phyloP scores from a whole-genome alignment of 2,888 invertebrate species.

The Ectemnius lituratus region DNA sequence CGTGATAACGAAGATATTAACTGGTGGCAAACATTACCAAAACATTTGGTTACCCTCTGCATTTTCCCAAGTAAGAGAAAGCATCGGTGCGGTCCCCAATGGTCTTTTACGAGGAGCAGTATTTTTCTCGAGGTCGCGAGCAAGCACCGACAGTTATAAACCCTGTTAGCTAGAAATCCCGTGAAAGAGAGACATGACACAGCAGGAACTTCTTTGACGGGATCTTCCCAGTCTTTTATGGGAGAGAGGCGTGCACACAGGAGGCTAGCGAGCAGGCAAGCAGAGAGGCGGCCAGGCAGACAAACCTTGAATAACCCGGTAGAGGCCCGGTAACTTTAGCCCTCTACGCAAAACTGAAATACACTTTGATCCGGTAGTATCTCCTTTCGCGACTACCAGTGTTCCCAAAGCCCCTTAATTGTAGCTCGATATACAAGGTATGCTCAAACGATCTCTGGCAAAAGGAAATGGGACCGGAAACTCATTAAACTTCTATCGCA shows the following conservation, averaged over 20 bases:
- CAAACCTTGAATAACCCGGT: neutral
- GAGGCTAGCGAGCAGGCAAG: constrained; percentile 15
- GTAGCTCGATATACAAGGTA: no score
- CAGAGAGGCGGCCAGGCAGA: neutral
- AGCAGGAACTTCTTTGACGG: constrained; percentile 22
- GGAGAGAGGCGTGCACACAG: constrained; percentile 6
- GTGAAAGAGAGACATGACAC: constrained; percentile 33
- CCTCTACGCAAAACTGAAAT: neutral
- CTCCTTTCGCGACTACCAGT: no score
- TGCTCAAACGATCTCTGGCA: no score
- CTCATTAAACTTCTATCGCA: no score
- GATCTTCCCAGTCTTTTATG: constrained; percentile 28
- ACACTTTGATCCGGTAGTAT: no score
- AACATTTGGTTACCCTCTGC: neutral
- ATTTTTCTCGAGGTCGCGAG: neutral
- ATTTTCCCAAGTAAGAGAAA: no score
- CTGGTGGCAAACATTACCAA: neutral
- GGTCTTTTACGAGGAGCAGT: neutral
- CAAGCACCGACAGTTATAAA: constrained; percentile 50
- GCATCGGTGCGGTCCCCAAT: no score
- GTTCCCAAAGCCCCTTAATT: no score
- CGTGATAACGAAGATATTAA: neutral
- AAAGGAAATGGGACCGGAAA: no score
- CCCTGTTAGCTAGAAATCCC: constrained; percentile 33
- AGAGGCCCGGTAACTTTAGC: neutral